These are phyloP conservation scores for Peromyscus aztecus DNA, from an alignment of 2,797 vertebrate genomes.

Conservation along the genomic window DNA sequence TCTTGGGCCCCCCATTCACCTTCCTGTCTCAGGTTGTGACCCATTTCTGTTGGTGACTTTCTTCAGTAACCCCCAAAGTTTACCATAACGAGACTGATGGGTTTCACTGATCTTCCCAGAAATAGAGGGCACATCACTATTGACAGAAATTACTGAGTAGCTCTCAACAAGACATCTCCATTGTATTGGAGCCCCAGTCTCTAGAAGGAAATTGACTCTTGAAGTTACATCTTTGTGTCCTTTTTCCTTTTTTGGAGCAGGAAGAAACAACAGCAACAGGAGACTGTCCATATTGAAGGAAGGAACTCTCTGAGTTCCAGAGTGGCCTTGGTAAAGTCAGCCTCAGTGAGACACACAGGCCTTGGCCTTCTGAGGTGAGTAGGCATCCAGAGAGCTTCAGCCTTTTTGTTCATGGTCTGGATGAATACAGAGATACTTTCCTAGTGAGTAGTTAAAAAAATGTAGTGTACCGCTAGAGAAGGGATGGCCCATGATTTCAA, in stretches of 20 bases:
- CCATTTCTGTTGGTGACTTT: constrained; percentile 6
- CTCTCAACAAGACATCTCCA: constrained; percentile 73
- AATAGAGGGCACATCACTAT: constrained; percentile 55
- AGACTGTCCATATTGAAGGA: constrained; percentile 84
- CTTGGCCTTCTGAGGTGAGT: background rate
- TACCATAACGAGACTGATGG: constrained; percentile 47
- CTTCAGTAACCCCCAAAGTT: background rate
- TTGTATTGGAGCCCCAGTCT: constrained; percentile 84
- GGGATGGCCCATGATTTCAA: background rate
- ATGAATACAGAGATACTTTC: background rate
- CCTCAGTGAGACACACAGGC: background rate
- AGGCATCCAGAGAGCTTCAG: background rate
- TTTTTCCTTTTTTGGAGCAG: constrained; percentile 54
- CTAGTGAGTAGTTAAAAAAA: background rate
- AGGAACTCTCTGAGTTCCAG: constrained; percentile 59
- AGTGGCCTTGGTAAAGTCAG: background rate
- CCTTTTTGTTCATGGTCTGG: background rate
- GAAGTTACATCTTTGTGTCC: constrained; percentile 68
- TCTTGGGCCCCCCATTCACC: background rate
- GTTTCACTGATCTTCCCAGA: constrained; percentile 61
- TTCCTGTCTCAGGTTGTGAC: background rate
- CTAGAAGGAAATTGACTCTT: constrained; percentile 84
- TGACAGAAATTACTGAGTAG: constrained; percentile 78
- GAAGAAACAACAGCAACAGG: constrained; percentile 85
- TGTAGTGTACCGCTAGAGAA: background rate